Percentiles rank a stretch among this genome's conserved stretches.
phyloP scores from a whole-genome alignment of 30 jellyfish, hydroid and myxozoan species.

The Catostylus mosaicus region DNA sequence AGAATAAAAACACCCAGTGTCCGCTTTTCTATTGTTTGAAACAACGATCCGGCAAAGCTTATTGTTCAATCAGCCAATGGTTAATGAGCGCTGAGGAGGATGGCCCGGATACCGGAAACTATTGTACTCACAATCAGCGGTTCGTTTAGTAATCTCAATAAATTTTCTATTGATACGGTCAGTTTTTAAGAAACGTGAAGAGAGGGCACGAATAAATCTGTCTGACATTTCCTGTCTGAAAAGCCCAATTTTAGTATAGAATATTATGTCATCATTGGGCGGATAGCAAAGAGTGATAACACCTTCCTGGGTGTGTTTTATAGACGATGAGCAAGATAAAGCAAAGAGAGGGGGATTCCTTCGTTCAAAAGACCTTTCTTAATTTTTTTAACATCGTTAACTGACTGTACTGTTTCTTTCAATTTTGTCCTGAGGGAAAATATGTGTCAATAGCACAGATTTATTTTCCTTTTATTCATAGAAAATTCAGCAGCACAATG shows the following conservation, averaged over 20 bases:
- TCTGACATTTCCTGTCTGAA: neutral
- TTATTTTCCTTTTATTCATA: no score
- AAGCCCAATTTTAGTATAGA: neutral
- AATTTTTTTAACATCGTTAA: no score
- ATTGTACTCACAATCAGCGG: slow-evolving; percentile 1
- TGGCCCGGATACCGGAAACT: slow-evolving; percentile 45
- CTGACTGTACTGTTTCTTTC: no score
- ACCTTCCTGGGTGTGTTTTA: slow-evolving; percentile 4
- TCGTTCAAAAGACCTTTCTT: neutral
- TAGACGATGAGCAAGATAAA: neutral
- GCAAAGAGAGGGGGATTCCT: slow-evolving; percentile 6
- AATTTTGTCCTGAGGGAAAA: no score
- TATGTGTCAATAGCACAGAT: no score
- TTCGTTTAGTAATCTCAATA: neutral
- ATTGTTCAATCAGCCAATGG: slow-evolving; percentile 37
- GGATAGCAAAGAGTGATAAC: neutral
- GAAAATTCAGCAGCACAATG: no score
- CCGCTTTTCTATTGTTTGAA: slow-evolving; percentile 59
- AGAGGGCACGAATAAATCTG: neutral
- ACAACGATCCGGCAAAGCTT: slow-evolving; percentile 37
- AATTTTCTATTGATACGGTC: neutral
- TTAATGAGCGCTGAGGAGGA: neutral
- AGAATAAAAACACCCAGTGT: slow-evolving; percentile 68
- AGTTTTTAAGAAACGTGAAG: neutral
- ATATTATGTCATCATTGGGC: neutral